phyloP scores from a whole-genome alignment of 2,888 invertebrate genomes.

The Lasioglossum vierecki region DNA sequence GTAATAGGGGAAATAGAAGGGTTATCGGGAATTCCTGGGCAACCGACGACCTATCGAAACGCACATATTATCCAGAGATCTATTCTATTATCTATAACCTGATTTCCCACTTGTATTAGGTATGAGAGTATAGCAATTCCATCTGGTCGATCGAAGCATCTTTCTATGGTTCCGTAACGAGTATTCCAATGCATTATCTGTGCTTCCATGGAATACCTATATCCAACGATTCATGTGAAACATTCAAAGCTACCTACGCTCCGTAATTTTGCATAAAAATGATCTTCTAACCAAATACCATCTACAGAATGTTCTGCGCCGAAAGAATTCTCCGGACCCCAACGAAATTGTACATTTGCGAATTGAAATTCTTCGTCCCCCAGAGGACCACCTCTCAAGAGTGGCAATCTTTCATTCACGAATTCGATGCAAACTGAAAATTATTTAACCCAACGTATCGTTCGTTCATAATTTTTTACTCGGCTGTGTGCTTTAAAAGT shows the following conservation, averaged over 20 bases:
- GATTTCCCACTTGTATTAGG: conserved; percentile 72
- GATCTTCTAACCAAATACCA: conserved; percentile 70
- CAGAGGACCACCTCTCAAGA: conserved; percentile 75
- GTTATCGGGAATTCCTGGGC: conserved; percentile 73
- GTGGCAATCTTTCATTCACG: conserved; percentile 67
- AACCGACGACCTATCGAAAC: conserved; percentile 72
- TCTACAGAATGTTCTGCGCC: conserved; percentile 78
- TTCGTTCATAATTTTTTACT: neutral
- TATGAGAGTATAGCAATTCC: conserved; percentile 75
- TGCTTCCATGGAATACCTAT: conserved; percentile 79
- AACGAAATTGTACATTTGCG: conserved; percentile 74
- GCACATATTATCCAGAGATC: neutral
- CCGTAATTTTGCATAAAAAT: neutral
- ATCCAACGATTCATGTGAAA: neutral
- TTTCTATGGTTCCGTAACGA: conserved; percentile 72
- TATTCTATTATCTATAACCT: neutral
- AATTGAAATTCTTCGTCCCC: conserved; percentile 74
- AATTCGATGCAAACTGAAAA: conserved; percentile 71
- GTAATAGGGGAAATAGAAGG: conserved; percentile 68
- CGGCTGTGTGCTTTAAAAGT: neutral
- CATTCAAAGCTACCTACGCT: neutral
- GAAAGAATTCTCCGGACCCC: conserved; percentile 73
- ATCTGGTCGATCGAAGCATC: conserved; percentile 75
- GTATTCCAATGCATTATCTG: conserved; percentile 79
- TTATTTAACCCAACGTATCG: neutral